A percentile compares a stretch with the other conserved stretches of the same genome.
Evolutionary conservation across 2,888 invertebrate species (phyloP).

Genomic region (Abrostola tripartita): DNA sequence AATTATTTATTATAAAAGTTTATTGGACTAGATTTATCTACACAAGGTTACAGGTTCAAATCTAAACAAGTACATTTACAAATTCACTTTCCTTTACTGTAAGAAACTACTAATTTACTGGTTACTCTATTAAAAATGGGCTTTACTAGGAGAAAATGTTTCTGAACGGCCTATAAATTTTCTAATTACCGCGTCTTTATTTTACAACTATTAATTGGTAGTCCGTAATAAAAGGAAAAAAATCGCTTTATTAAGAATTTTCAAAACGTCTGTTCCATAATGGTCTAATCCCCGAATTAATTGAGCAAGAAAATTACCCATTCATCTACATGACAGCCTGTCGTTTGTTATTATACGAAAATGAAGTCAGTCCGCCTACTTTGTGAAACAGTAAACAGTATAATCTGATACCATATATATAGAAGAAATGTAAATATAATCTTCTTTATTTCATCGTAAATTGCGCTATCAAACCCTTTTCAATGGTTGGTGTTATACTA

Average conservation of each 20-base stretch:
- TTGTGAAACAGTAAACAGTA: conserved; percentile 1
- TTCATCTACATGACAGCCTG: conserved; percentile 20
- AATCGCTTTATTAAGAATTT: conserved; percentile 14
- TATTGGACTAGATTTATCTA: too few relatives aligned
- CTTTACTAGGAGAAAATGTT: too few relatives aligned
- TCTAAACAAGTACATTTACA: too few relatives aligned
- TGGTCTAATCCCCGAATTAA: conserved; percentile 31
- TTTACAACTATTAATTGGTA: conserved; percentile 7
- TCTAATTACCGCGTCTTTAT: too few relatives aligned
- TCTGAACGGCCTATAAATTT: too few relatives aligned
- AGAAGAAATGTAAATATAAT: not conserved
- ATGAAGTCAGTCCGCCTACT: not conserved
- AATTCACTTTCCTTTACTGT: too few relatives aligned
- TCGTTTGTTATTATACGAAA: conserved; percentile 4
- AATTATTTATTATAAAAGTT: too few relatives aligned
- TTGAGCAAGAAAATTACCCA: conserved; percentile 28
- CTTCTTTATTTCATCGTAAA: not conserved
- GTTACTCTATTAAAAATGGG: too few relatives aligned
- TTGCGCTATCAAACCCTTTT: not conserved
- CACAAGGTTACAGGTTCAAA: too few relatives aligned
- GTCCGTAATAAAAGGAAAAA: conserved; percentile 21
- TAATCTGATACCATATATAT: not conserved
- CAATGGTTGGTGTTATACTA: not conserved
- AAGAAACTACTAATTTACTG: too few relatives aligned
- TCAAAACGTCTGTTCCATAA: conserved; percentile 14